Percentiles rank a stretch among this genome's conserved stretches.
Conservation (phyloP, 2,888 invertebrate species). For the Plagodis pulveraria region DNA sequence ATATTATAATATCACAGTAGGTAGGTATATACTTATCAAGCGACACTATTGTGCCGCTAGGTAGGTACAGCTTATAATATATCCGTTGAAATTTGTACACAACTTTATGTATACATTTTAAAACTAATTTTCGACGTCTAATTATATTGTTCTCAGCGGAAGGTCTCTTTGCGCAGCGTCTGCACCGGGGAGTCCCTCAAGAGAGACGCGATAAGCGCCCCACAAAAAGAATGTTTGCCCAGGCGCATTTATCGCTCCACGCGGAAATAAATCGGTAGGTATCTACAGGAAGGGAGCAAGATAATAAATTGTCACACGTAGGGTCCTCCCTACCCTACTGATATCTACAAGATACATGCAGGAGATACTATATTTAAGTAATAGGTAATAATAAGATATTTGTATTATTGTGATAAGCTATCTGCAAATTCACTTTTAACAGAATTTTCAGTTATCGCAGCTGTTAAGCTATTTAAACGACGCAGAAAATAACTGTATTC, state of each 20-base stretch:
- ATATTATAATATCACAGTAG: no score
- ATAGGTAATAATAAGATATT: conserved; percentile 31
- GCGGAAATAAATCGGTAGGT: conserved; percentile 77
- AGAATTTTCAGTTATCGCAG: conserved; percentile 23
- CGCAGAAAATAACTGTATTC: conserved; percentile 35
- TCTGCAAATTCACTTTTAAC: conserved; percentile 37
- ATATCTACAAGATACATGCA: conserved; percentile 9
- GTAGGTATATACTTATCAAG: no score
- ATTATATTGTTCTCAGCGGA: neutral
- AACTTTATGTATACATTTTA: no score
- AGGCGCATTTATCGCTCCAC: conserved; percentile 69
- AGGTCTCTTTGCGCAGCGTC: conserved; percentile 10
- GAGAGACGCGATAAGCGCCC: conserved; percentile 66
- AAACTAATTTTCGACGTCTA: no score
- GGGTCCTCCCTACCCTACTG: conserved; percentile 24
- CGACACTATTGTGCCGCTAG: no score
- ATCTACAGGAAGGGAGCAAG: conserved; percentile 75
- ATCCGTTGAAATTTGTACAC: no score
- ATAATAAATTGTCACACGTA: conserved; percentile 68
- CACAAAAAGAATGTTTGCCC: conserved; percentile 71
- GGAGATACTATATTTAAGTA: conserved; percentile 34
- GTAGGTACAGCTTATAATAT: no score
- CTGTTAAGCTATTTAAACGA: conserved; percentile 32
- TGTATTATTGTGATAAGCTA: conserved; percentile 34
- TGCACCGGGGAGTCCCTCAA: conserved; percentile 60